Evolutionary conservation across 2,797 vertebrate species (phyloP), one percentile per base, ranked within the genome.

Genomic region (Aldrovandia affinis): DNA sequence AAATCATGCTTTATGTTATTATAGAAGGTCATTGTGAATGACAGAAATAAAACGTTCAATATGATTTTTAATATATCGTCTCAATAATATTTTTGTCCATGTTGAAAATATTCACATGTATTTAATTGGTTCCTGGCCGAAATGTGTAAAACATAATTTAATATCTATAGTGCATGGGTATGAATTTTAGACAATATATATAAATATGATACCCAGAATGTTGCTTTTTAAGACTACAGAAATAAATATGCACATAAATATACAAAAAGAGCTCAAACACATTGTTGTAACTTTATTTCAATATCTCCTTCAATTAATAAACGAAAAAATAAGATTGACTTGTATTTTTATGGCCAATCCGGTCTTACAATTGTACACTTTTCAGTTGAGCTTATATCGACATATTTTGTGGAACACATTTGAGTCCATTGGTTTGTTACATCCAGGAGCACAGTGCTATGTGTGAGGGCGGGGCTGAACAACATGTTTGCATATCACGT

Each of bases 401-500:
- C 18, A 12, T 44, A 77, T 77, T 44, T 77, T 77, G 73, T 44
- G 6, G 10, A 47, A 47, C 47, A 77, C 42, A 44, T 1, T 77
- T 39, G 9, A 68, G 65, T 68, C 30, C 61, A 22, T 65, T 22
- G 61, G 68, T 73, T 39, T 73, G 18, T n/a, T 25, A 77, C 73
- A 44, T 36, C 33, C 39, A 47, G 42, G 22, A 47, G 42, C 20
- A 89, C 90, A 88, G 90, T 89, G 85, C 83, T 87, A 84, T 84
- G 91, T 92, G 93, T 92, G 92, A 94, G 96, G 96, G 97, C 95
- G 96, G 96, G 94, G 94, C 96, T 93, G 93, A 93, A 95, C 93
- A 94, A 92, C 94, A 91, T 86, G 83, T 68, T 94, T 94, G 93
- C 94, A 95, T 94, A 93, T 94, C 95, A 96, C 95, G 95, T 96